phyloP scores from a whole-genome alignment of 2,888 invertebrate species.

The Tipula helvola region DNA sequence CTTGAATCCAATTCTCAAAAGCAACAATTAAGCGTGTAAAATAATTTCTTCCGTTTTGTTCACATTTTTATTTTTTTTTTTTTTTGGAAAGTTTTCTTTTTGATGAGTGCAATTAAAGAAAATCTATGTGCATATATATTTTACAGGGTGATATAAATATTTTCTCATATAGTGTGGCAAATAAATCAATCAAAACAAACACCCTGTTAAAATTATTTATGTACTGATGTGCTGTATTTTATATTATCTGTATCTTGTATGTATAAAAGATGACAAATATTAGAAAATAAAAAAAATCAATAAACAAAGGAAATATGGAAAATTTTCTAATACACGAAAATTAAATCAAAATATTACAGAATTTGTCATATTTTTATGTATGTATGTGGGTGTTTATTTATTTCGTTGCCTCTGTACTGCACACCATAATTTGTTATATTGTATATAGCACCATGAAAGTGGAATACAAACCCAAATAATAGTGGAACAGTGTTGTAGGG shows the following conservation, averaged over 20 bases:
- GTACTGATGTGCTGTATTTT: neutral
- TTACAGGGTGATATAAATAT: neutral
- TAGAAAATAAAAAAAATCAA: neutral
- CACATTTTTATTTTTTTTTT: neutral
- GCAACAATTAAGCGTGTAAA: neutral
- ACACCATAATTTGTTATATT: neutral
- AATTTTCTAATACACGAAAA: neutral
- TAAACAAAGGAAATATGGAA: neutral
- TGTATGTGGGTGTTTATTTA: neutral
- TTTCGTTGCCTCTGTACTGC: neutral
- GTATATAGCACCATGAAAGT: neutral
- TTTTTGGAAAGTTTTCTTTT: neutral
- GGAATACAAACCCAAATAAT: neutral
- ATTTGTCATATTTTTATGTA: neutral
- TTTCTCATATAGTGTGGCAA: neutral
- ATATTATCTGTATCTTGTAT: neutral
- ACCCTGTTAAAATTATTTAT: neutral
- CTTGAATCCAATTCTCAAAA: neutral
- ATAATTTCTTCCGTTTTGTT: neutral
- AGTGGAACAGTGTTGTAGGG: neutral
- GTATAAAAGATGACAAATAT: neutral
- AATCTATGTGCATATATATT: neutral
- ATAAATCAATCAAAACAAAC: neutral
- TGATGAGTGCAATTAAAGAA: neutral
- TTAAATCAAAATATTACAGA: neutral